phyloP scores from a whole-genome alignment of 2,888 invertebrate genomes.

The Trypoxylon attenuatum region DNA sequence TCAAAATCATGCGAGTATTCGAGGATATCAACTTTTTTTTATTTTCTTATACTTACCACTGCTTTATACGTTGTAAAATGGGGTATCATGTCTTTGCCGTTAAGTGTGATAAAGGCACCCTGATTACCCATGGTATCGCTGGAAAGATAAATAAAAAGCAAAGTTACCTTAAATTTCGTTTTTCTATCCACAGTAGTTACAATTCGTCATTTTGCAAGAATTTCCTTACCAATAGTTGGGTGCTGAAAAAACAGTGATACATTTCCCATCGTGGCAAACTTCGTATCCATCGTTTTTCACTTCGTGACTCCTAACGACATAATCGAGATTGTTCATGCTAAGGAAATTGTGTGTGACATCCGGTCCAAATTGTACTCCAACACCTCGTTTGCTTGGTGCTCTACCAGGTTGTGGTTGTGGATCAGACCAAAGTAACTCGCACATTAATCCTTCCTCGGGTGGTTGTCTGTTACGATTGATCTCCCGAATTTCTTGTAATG shows the following conservation, averaged over 20 bases:
- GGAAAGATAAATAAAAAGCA: conserved; percentile 34
- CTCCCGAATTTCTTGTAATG: conserved; percentile 91
- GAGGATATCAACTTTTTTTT: neutral
- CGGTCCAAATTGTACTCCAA: conserved; percentile 99
- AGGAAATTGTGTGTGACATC: conserved; percentile 95
- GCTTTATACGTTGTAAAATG: conserved; percentile 94
- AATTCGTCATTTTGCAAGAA: no score
- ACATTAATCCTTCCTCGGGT: conserved; percentile 97
- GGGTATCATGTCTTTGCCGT: conserved; percentile 93
- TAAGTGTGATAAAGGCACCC: conserved; percentile 97
- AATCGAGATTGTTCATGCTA: conserved; percentile 89
- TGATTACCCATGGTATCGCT: conserved; percentile 99
- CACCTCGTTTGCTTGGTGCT: conserved; percentile 96
- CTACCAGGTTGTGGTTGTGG: conserved; percentile 93
- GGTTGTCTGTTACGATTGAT: conserved; percentile 97
- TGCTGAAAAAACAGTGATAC: conserved; percentile 99
- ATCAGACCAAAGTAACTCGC: conserved; percentile 98
- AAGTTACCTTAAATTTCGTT: neutral
- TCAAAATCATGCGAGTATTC: conserved; percentile 9
- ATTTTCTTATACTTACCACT: conserved; percentile 83
- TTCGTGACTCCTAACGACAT: conserved; percentile 97
- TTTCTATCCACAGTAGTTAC: no score
- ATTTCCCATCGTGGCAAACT: conserved; percentile 94
- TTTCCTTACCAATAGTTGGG: conserved; percentile 96
- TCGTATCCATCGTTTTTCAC: conserved; percentile 98